A percentile compares a stretch with the other conserved stretches of the same genome.
These are phyloP conservation scores for Oedothorax gibbosus DNA, from an alignment of 1,140 invertebrate species.

Conservation along the genomic window DNA sequence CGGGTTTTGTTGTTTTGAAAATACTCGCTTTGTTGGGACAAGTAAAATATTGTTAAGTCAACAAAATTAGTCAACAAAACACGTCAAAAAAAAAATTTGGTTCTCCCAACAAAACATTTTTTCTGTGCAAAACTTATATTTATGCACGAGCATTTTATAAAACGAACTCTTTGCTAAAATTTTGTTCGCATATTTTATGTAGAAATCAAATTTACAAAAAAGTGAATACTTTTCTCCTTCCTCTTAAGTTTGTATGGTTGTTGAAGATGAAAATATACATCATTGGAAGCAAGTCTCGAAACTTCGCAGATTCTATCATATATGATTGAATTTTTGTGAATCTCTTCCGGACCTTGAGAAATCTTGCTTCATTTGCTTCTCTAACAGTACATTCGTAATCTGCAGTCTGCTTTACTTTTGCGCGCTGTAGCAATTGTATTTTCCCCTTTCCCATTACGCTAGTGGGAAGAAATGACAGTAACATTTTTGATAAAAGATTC, in stretches of 20 bases:
- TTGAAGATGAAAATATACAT: background rate
- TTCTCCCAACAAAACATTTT: too few relatives aligned
- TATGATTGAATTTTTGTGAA: conserved; percentile 38
- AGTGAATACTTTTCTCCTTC: conserved; percentile 4
- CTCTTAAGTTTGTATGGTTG: background rate
- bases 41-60: too few relatives aligned
- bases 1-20: too few relatives aligned
- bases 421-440: background rate
- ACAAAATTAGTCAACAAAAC: too few relatives aligned
- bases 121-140: conserved; percentile 1
- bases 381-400: conserved; percentile 9
- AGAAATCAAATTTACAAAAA: conserved; percentile 31
- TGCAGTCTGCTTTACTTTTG: background rate
- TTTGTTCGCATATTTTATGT: conserved; percentile 36
- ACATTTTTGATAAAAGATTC: conserved; percentile 21
- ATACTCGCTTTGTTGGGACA: too few relatives aligned
- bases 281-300: background rate
- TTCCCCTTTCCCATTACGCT: background rate
- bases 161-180: conserved; percentile 31
- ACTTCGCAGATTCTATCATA: conserved; percentile 31
- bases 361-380: background rate
- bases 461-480: conserved; percentile 19
- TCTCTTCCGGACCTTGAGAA: conserved; percentile 17
- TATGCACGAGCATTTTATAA: conserved; percentile 7
- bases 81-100: too few relatives aligned